Base-by-base conservation (phyloP, 2,113 vertebrate species). In the Pipa parva region DNA sequence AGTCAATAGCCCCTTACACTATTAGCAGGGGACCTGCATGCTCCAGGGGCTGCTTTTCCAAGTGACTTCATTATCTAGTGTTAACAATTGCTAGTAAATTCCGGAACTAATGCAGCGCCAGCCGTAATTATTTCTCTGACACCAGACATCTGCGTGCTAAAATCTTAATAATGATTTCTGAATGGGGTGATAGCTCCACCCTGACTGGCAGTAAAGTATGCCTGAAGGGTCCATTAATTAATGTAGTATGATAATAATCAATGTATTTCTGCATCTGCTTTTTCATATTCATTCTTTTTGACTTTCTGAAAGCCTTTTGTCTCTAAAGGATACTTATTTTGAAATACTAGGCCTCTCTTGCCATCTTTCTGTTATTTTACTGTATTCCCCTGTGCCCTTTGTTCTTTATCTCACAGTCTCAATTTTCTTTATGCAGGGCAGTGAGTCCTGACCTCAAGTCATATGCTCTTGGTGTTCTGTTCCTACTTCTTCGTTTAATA, bases 361-460 rank as follows among this genome's bases (percentile, higher is more conserved):
- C 13, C 39, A 42, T n/a, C 6, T 42, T 42, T 3, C n/a, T 42
- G 29, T 42, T 7, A 13, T n/a, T 42, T 15, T 42, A 15, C 12
- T 42, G 11, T 42, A 5, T 42, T 31, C 39, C 7, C 17, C 39
- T 15, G 6, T n/a, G 39, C 39, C 39, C 39, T n/a, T n/a, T 42
- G 39, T 13, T 42, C 13, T 42, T 42, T 42, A 56, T 56, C 17
- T 29, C 24, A 31, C 17, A 17, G 7, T 77, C 26, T 78, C 26
- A 72, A 74, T 24, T 9, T 46, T 83, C 71, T 74, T 39, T 67
- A 24, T 81, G 13, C 58, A 99, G 97, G 85, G 92, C 96, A 0
- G 96, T 99, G 80, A 98, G 88, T 82, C 94, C 96, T 0, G 96
- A 99, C 72, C 89, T 98, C 73, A 99, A 99, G 76, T 99, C 97